These are phyloP conservation scores for Hylomyscus alleni DNA, from an alignment of 2,797 vertebrate genomes.

Conservation along the genomic window DNA sequence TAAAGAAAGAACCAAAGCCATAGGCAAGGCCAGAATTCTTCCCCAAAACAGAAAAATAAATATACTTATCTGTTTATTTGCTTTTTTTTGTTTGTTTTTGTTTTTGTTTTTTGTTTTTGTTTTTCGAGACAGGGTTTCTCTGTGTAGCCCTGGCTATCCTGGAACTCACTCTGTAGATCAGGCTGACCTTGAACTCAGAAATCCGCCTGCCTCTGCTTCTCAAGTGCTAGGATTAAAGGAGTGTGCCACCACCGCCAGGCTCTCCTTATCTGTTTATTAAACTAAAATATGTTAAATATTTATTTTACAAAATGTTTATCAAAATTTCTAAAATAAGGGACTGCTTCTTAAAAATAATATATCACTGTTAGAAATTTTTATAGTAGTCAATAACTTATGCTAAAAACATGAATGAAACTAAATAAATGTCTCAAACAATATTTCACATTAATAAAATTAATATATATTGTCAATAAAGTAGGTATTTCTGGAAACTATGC, in stretches of 20 bases:
- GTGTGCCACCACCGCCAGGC: too few species aligned
- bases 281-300: constrained; percentile 49
- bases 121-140: too few species aligned
- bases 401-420: constrained; percentile 59
- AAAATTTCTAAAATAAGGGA: constrained; percentile 63
- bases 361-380: constrained; percentile 37
- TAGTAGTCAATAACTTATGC: constrained; percentile 58
- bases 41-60: constrained; percentile 52
- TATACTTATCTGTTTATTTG: not conserved
- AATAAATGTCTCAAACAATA: not conserved
- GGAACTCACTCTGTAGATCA: too few species aligned
- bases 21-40: not conserved
- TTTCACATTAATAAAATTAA: constrained; percentile 62
- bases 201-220: too few species aligned
- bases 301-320: constrained; percentile 56
- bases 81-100: too few species aligned
- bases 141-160: too few species aligned
- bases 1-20: not conserved
- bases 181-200: too few species aligned
- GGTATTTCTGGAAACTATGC: constrained; percentile 55
- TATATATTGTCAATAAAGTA: constrained; percentile 13
- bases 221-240: too few species aligned
- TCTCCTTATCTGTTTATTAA: constrained; percentile 6
- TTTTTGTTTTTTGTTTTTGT: too few species aligned
- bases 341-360: constrained; percentile 14